Base-by-base conservation (phyloP, 2,888 invertebrate genomes). In the Corythucha ciliata region DNA sequence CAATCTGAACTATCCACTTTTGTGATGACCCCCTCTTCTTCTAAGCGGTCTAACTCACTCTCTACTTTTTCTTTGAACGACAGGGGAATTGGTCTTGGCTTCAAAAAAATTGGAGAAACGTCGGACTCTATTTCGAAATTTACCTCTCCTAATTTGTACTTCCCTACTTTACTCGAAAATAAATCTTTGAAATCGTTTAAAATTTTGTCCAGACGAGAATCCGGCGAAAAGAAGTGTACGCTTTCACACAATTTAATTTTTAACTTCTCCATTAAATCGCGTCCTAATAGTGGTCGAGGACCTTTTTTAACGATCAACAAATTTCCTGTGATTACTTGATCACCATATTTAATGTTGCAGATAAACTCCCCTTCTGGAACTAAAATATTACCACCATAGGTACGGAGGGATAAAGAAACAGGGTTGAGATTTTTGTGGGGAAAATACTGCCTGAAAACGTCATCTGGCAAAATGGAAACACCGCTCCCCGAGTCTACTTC, bases 81-180 rank as follows among this genome's bases (percentile, higher is more conserved):
- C 24, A 39, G 56, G 12, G 54, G 50, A 4, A 56, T 33, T 12
- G 37, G 44, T 18, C 54, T 40, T 18, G 55, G 52, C 48, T 57
- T 55, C 12, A 52, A 39, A 20, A 45, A 54, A 16, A 47, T 27
- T 18, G 57, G 58, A 21, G 18, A 39, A 10, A 45, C 48, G 10
- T 24, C 47, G 6, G 16, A 8, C 7, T 5, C n/a, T 4, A 48
- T 10, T 10, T 3, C 26, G 8, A 48, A 29, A n/a, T 37, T 48
- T n/a, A 48, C 14, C n/a, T 47, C 24, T 5, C 34, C 36, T 24
- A 22, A 34, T 18, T 47, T 47, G 24, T 47, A 47, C 3, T 4
- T 22, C 1, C 47, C 47, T 24, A 47, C 25, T 8, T 24, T 18
- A 12, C 18, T 37, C 16, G 7, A 7, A 24, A 47, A 47, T 16